A percentile compares a stretch with the other conserved stretches of the same genome.
Conservation (phyloP, 2,888 invertebrate genomes). For the Drosophila cognata region DNA sequence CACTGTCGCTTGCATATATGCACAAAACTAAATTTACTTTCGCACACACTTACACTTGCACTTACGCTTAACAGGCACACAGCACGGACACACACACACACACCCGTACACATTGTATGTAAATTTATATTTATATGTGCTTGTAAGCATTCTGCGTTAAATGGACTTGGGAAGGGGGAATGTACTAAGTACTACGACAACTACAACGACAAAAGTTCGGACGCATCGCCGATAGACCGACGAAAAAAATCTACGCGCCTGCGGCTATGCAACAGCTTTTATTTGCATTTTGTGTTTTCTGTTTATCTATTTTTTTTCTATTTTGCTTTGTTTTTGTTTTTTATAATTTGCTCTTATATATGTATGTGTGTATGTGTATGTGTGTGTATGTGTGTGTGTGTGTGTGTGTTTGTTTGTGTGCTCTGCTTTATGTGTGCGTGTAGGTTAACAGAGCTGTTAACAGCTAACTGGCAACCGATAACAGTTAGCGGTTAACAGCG, state of each 20-base stretch:
- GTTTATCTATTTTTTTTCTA: slow-evolving; percentile 20
- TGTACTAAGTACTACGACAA: slow-evolving; percentile 73
- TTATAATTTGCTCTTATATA: slow-evolving; percentile 20
- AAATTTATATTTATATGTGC: slow-evolving; percentile 19
- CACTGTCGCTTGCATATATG: slow-evolving; percentile 47
- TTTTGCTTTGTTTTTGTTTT: slow-evolving; percentile 1
- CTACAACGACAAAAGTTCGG: slow-evolving; percentile 49
- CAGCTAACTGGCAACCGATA: slow-evolving; percentile 4
- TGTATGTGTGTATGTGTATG: slow-evolving; percentile 6
- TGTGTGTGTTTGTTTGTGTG: slow-evolving; percentile 19
- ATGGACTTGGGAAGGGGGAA: slow-evolving; percentile 49
- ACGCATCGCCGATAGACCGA: slow-evolving; percentile 37
- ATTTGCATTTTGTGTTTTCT: slow-evolving; percentile 3
- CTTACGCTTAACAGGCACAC: slow-evolving; percentile 8
- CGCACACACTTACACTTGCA: slow-evolving; percentile 19
- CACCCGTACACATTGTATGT: slow-evolving; percentile 4
- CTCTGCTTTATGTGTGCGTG: slow-evolving; percentile 13
- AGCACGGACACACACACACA: slow-evolving; percentile 1
- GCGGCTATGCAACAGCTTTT: slow-evolving; percentile 58
- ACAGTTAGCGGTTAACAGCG: slow-evolving; percentile 36
- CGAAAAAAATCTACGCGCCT: slow-evolving; percentile 42
- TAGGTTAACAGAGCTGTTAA: slow-evolving; percentile 25
- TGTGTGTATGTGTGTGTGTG: slow-evolving; percentile 18
- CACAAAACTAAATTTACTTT: slow-evolving; percentile 54
- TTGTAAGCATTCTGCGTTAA: slow-evolving; percentile 51